Base-by-base conservation (phyloP, 2,113 vertebrate genomes). In the Acanthochromis polyacanthus region DNA sequence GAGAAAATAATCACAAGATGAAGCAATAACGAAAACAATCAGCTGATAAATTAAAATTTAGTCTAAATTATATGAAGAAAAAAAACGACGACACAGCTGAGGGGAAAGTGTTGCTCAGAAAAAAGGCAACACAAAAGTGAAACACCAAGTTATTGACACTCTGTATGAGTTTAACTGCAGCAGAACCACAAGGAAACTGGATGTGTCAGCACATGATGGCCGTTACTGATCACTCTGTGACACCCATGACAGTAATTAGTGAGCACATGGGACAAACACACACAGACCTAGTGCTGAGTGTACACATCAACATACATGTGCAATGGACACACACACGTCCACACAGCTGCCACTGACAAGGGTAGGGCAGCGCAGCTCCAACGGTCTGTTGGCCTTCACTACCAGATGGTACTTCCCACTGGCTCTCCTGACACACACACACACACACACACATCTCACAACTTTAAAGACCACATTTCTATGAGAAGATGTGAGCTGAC, bases 341-440 rank as follows among this genome's bases (percentile, higher is more conserved):
- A 78, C 75, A 76, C 94, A 95, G 89, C 91, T 93, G 92, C 78
- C 64, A 85, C 59, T 89, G 94, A 93, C 86, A 89, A 83, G 80
- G 80, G 60, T 75, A 80, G 83, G 86, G 66, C 76, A 58, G 77
- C 76, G 55, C 81, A 58, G 28, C 67, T 81, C 78, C 72, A 92
- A 92, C 81, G 74, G 85, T 81, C 65, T 62, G 63, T 75, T 80
- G 81, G 78, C 90, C 86, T 90, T 93, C 92, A 91, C 55, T 38
- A 90, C 80, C 92, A 93, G 90, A 93, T 92, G 93, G 89, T 84
- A 53, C 64, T 75, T 86, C 64, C 57, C 58, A 79, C 57, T 83
- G 71, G 66, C 60, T 75, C 53, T 50, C 55, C 62, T 62, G 22
- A 70, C 59, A 68, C 56, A 48, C 55, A 32, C 51, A 58, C 68